A percentile compares a stretch with the other conserved stretches of the same genome.
Evolutionary conservation across 2,888 invertebrate genomes (phyloP).

Genomic region (Platycheirus albimanus): DNA sequence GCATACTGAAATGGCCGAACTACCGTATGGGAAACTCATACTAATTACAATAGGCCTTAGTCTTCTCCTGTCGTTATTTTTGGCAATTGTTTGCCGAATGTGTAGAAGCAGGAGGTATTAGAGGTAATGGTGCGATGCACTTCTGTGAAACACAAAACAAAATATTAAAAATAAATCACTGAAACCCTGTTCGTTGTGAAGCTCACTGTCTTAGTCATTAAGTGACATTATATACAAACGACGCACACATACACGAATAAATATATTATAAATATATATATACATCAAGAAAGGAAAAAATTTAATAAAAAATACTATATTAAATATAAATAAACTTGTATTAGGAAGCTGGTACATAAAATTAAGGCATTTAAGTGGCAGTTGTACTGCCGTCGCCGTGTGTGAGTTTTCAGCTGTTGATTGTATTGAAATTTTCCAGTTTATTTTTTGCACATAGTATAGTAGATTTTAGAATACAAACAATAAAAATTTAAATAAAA

Average conservation of each 20-base stretch:
- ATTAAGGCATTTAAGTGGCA: slow-evolving; percentile 51
- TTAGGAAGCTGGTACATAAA: slow-evolving; percentile 37
- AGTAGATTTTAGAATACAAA: slow-evolving; percentile 59
- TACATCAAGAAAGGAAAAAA: slow-evolving; percentile 39
- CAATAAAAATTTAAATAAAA: slow-evolving; percentile 22
- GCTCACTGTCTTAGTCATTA: slow-evolving; percentile 63
- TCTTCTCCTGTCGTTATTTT: slow-evolving; percentile 80
- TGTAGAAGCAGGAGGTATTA: slow-evolving; percentile 76
- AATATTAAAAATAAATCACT: background rate
- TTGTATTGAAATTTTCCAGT: slow-evolving; percentile 70
- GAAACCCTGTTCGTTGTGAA: slow-evolving; percentile 49
- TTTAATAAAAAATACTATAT: slow-evolving; percentile 1
- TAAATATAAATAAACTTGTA: slow-evolving; percentile 16
- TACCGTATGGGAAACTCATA: slow-evolving; percentile 80
- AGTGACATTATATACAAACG: slow-evolving; percentile 61
- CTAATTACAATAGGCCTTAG: slow-evolving; percentile 80
- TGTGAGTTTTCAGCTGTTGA: slow-evolving; percentile 51
- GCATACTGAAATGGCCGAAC: slow-evolving; percentile 83
- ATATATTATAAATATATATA: slow-evolving; percentile 33
- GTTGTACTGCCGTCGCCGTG: slow-evolving; percentile 59
- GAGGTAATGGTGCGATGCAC: background rate
- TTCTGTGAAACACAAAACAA: background rate
- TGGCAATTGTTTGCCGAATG: slow-evolving; percentile 81
- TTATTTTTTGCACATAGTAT: slow-evolving; percentile 73
- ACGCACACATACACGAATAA: slow-evolving; percentile 37